Evolutionary conservation across 2,797 vertebrate species (phyloP).

Genomic region (Tenualosa ilisha): DNA sequence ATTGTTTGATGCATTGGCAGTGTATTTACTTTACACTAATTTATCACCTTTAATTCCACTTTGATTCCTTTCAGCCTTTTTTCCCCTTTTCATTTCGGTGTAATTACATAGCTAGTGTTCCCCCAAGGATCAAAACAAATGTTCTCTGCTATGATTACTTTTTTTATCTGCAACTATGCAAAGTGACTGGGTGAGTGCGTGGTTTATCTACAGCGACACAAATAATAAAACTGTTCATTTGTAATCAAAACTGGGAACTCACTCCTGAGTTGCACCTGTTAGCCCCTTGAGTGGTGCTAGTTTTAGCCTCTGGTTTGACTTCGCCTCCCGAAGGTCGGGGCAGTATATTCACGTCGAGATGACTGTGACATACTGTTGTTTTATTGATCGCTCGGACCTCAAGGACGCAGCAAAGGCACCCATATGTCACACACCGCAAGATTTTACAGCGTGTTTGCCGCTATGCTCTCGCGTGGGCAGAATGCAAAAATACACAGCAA

Average conservation of each 20-base stretch:
- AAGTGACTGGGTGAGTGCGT: conserved; percentile 29
- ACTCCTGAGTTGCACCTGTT: background rate
- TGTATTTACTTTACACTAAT: conserved; percentile 59
- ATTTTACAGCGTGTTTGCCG: background rate
- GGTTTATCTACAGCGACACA: conserved; percentile 44
- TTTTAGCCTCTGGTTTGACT: background rate
- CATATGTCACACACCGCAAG: background rate
- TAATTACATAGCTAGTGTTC: conserved; percentile 61
- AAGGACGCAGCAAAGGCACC: background rate
- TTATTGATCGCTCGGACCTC: background rate
- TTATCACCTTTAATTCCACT: conserved; percentile 54
- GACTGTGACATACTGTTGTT: background rate
- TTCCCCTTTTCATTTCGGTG: conserved; percentile 52
- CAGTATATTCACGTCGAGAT: background rate
- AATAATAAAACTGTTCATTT: conserved; percentile 34
- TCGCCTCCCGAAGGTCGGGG: background rate
- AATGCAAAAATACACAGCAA: background rate
- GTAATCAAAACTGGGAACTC: conserved; percentile 44
- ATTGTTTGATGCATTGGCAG: conserved; percentile 57
- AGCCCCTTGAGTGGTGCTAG: background rate
- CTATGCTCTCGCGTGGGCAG: background rate
- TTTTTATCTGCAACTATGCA: conserved; percentile 41
- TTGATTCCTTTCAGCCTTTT: conserved; percentile 8
- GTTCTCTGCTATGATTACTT: conserved; percentile 57
- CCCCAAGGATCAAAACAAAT: conserved; percentile 56